Conservation (phyloP, 30 jellyfish, hydroid and myxozoan genomes). For the Aurelia coerulea region DNA sequence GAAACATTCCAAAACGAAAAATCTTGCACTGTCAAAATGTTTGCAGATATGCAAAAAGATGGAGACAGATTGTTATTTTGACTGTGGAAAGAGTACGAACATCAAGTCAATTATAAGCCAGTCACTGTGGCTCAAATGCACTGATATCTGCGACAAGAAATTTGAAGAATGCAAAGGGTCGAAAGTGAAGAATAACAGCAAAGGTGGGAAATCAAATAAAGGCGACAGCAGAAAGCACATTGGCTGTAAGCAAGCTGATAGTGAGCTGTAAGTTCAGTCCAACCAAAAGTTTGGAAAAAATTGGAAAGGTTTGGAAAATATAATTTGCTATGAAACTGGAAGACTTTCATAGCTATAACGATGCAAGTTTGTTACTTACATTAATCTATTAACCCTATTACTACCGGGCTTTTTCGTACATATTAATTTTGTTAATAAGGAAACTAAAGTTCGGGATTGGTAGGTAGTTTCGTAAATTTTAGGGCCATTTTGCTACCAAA, state of each 20-base stretch:
- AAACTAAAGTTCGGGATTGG: too few relatives aligned
- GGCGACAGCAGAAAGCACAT: not conserved
- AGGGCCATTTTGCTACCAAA: too few relatives aligned
- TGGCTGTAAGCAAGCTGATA: not conserved
- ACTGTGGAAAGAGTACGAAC: slow-evolving; percentile 39
- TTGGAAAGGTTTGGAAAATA: not conserved
- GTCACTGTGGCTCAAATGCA: slow-evolving; percentile 58
- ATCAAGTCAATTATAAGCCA: slow-evolving; percentile 28
- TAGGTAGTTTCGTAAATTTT: too few relatives aligned
- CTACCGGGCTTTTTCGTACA: too few relatives aligned
- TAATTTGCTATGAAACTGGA: not conserved
- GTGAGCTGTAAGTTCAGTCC: not conserved
- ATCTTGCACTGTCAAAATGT: slow-evolving; percentile 13
- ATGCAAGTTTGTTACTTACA: too few relatives aligned
- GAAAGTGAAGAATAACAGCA: not conserved
- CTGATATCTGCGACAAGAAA: slow-evolving; percentile 44
- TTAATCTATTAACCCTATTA: too few relatives aligned
- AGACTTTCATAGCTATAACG: too few relatives aligned
- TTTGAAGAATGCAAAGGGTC: slow-evolving; percentile 12
- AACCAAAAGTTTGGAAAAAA: not conserved
- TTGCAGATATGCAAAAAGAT: slow-evolving; percentile 34
- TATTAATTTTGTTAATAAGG: too few relatives aligned
- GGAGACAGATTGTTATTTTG: slow-evolving; percentile 51
- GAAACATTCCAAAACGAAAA: not conserved
- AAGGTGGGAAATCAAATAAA: not conserved